Percentiles rank a stretch among this genome's conserved stretches.
Evolutionary conservation across 2,797 vertebrate genomes (phyloP).

Genomic region (Melanotaenia nigrans): DNA sequence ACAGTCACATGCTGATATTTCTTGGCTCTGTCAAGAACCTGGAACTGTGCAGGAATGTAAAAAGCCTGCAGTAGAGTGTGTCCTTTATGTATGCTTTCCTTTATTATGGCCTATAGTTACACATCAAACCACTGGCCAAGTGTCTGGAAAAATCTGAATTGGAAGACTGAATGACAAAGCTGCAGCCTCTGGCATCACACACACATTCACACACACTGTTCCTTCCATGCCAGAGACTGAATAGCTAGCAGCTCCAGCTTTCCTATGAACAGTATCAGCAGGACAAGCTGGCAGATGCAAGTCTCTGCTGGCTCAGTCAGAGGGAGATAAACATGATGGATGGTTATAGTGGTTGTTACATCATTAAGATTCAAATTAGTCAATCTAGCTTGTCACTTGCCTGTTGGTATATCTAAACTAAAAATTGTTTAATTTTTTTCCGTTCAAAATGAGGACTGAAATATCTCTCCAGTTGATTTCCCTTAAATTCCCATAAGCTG

Average conservation of each 20-base stretch:
- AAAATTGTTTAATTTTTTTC: not conserved
- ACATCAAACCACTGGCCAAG: slow-evolving; percentile 30
- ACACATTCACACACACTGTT: slow-evolving; percentile 24
- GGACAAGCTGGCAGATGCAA: slow-evolving; percentile 28
- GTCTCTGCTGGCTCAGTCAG: slow-evolving; percentile 33
- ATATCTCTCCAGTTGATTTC: not conserved
- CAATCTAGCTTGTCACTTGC: slow-evolving; percentile 15
- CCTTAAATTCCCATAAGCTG: not conserved
- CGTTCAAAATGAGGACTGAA: not conserved
- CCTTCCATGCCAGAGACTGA: slow-evolving; percentile 21
- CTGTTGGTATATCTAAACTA: not conserved
- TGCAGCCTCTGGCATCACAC: slow-evolving; percentile 39
- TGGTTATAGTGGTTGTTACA: slow-evolving; percentile 12
- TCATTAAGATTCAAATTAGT: slow-evolving; percentile 31
- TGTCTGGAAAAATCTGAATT: slow-evolving; percentile 49
- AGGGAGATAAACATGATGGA: slow-evolving; percentile 46
- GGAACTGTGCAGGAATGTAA: slow-evolving; percentile 17
- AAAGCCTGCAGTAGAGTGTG: slow-evolving; percentile 13
- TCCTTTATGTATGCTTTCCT: slow-evolving; percentile 20
- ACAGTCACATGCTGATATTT: not conserved
- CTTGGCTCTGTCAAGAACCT: slow-evolving; percentile 11
- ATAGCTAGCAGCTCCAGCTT: slow-evolving; percentile 25
- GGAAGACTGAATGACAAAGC: slow-evolving; percentile 45
- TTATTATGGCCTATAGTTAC: slow-evolving; percentile 32
- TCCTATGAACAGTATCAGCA: slow-evolving; percentile 38